Evolutionary conservation across 1,140 invertebrate species (phyloP).

Genomic region (Amyelois transitella): DNA sequence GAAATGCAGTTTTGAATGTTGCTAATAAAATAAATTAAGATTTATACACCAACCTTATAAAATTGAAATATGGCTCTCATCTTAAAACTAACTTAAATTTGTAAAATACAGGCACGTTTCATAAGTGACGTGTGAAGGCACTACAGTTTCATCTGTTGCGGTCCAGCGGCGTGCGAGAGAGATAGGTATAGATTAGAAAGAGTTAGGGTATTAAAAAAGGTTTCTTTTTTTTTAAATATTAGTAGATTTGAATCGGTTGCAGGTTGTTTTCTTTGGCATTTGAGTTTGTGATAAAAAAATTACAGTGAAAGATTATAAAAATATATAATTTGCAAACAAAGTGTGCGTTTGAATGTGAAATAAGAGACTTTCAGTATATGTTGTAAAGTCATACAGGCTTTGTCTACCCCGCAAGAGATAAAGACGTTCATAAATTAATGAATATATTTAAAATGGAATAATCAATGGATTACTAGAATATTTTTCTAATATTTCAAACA

Average conservation of each 20-base stretch:
- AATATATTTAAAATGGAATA: too few relatives aligned
- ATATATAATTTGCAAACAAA: not conserved
- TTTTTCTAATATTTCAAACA: too few relatives aligned
- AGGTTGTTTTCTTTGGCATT: not conserved
- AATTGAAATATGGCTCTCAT: not conserved
- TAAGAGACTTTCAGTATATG: too few relatives aligned
- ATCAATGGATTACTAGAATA: too few relatives aligned
- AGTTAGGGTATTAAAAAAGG: not conserved
- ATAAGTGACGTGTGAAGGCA: slow-evolving; percentile 38
- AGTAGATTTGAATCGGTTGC: not conserved
- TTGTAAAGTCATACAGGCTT: too few relatives aligned
- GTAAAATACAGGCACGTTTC: slow-evolving; percentile 31
- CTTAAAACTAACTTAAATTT: slow-evolving; percentile 8
- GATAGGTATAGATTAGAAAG: slow-evolving; percentile 8
- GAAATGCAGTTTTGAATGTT: not conserved
- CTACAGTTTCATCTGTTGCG: slow-evolving; percentile 17
- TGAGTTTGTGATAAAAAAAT: not conserved
- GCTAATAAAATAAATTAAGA: not conserved
- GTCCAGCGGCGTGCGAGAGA: slow-evolving; percentile 33
- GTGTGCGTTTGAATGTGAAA: not conserved
- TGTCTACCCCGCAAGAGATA: too few relatives aligned
- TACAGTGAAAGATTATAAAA: not conserved
- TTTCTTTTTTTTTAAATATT: not conserved
- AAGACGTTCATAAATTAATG: too few relatives aligned
- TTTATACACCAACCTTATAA: slow-evolving; percentile 7